phyloP scores from a whole-genome alignment of 2,797 vertebrate genomes.

The Siniperca obscura region DNA sequence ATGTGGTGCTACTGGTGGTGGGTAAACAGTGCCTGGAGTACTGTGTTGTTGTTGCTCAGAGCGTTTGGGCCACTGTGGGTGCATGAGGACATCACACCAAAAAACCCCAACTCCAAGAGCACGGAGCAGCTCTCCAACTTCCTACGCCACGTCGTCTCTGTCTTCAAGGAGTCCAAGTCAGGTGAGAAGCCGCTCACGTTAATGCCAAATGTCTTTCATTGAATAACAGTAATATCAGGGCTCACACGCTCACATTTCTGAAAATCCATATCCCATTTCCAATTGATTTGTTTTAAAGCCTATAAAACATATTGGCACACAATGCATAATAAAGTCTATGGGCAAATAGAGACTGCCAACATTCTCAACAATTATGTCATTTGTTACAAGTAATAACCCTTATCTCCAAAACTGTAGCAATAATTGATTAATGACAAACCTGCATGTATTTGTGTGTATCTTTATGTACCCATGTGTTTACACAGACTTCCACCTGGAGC shows the following conservation, averaged over 20 bases:
- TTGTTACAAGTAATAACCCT: not conserved
- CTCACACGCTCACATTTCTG: not conserved
- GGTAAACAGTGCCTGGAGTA: constrained; percentile 87
- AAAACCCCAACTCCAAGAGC: constrained; percentile 98
- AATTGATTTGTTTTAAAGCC: not conserved
- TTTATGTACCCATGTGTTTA: constrained; percentile 5
- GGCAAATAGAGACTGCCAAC: not conserved
- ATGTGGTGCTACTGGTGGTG: constrained; percentile 85
- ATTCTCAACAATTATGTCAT: not conserved
- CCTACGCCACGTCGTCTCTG: constrained; percentile 94
- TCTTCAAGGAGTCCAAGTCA: constrained; percentile 98
- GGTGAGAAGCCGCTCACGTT: constrained; percentile 80
- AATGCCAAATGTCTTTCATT: not conserved
- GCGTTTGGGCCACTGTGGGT: constrained; percentile 97
- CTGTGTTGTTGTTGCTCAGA: constrained; percentile 88
- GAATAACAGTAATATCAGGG: not conserved
- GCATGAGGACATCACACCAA: constrained; percentile 98
- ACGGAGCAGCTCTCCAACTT: constrained; percentile 96
- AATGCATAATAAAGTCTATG: not conserved
- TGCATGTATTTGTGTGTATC: not conserved
- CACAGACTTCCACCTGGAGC: constrained; percentile 96
- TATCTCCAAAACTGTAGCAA: not conserved
- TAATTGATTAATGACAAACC: not conserved
- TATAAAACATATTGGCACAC: not conserved
- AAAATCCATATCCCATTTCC: not conserved